Evolutionary conservation across 2,888 invertebrate species (phyloP).

Genomic region (Tubulanus polymorphus): DNA sequence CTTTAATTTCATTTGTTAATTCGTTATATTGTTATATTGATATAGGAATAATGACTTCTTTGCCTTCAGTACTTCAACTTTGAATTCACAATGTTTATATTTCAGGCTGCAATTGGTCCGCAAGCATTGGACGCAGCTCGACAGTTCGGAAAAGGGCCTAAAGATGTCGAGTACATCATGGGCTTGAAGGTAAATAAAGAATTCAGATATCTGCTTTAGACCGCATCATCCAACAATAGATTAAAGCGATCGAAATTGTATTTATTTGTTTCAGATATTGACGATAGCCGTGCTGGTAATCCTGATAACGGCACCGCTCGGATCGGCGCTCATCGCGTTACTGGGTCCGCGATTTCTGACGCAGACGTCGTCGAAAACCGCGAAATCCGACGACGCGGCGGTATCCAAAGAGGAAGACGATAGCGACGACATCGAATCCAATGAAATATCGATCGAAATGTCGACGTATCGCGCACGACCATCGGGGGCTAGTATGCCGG

Average conservation of each 20-base stretch:
- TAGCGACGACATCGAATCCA: too few species aligned
- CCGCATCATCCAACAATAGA: background rate
- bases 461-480: too few species aligned
- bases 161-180: background rate
- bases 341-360: conserved; percentile 26
- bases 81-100: too few species aligned
- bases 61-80: too few species aligned
- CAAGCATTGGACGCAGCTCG: conserved; percentile 48
- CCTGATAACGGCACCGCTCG: conserved; percentile 31
- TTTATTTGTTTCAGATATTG: conserved; percentile 23
- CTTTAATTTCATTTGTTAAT: too few species aligned
- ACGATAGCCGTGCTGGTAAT: conserved; percentile 33
- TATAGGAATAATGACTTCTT: too few species aligned
- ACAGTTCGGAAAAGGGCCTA: background rate
- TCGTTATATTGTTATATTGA: too few species aligned
- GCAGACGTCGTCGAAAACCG: too few species aligned
- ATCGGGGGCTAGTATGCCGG: too few species aligned
- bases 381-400: too few species aligned
- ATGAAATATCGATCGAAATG: too few species aligned
- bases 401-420: too few species aligned
- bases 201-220: background rate
- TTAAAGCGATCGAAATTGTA: background rate
- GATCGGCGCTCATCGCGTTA: conserved; percentile 28
- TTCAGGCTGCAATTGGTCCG: conserved; percentile 53
- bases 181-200: background rate